These are phyloP conservation scores for Paralichthys olivaceus DNA, from an alignment of 2,113 vertebrate genomes.

Conservation along the genomic window DNA sequence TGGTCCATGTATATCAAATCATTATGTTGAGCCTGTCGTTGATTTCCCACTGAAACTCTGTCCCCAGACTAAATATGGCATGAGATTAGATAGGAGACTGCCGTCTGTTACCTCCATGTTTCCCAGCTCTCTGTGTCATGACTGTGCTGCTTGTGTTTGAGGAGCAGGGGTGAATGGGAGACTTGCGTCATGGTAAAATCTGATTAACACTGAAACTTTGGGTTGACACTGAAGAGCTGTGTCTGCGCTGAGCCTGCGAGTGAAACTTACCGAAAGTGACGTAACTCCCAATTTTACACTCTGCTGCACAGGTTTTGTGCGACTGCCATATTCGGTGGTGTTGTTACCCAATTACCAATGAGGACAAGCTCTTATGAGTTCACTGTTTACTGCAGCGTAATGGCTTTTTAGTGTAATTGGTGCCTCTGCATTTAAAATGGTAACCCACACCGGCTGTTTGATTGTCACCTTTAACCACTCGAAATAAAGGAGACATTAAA, in stretches of 20 bases:
- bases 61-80: slow-evolving; percentile 31
- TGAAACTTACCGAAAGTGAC: slow-evolving; percentile 59
- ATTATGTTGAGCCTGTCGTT: not conserved
- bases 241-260: slow-evolving; percentile 33
- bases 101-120: slow-evolving; percentile 18
- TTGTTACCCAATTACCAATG: slow-evolving; percentile 62
- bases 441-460: slow-evolving; percentile 26
- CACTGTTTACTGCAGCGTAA: slow-evolving; percentile 50
- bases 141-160: slow-evolving; percentile 44
- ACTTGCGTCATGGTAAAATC: slow-evolving; percentile 57
- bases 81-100: slow-evolving; percentile 42
- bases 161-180: slow-evolving; percentile 36
- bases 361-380: slow-evolving; percentile 57
- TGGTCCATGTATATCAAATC: slow-evolving; percentile 7
- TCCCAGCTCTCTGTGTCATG: slow-evolving; percentile 17
- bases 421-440: slow-evolving; percentile 47
- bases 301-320: slow-evolving; percentile 42
- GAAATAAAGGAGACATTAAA: slow-evolving; percentile 37
- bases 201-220: slow-evolving; percentile 51
- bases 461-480: slow-evolving; percentile 37
- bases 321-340: slow-evolving; percentile 60
- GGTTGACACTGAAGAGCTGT: slow-evolving; percentile 34
- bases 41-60: slow-evolving; percentile 24
- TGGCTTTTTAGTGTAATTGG: slow-evolving; percentile 51
- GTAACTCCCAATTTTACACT: slow-evolving; percentile 55